These are phyloP conservation scores for Passer domesticus DNA, from an alignment of 2,113 vertebrate species.

Conservation along the genomic window DNA sequence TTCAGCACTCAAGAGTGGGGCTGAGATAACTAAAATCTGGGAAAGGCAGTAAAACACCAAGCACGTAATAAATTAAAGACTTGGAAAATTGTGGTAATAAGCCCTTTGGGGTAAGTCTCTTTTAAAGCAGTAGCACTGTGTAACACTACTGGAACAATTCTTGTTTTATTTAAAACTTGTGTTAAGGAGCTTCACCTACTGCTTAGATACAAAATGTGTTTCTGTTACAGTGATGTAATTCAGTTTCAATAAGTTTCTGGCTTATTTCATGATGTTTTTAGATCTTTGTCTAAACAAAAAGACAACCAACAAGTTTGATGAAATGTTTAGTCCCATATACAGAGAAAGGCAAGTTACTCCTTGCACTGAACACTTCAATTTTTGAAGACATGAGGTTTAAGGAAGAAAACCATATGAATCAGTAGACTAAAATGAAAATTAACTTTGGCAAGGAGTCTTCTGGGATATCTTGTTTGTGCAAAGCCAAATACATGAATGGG, in stretches of 20 bases:
- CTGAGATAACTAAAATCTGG: neutral
- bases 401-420: neutral
- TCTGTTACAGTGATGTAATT: neutral
- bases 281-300: neutral
- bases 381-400: neutral
- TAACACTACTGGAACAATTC: neutral
- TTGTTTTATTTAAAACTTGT: slow-evolving; percentile 17
- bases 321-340: neutral
- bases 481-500: neutral
- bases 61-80: slow-evolving; percentile 38
- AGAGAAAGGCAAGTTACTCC: neutral
- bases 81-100: slow-evolving; percentile 44
- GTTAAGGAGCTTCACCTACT: neutral
- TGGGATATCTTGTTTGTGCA: neutral
- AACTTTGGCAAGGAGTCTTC: neutral
- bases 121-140: slow-evolving; percentile 30
- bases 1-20: slow-evolving; percentile 24
- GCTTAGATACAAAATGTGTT: neutral
- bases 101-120: neutral
- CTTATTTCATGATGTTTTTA: neutral
- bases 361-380: neutral
- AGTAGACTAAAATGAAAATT: neutral
- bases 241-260: neutral
- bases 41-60: neutral
- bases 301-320: neutral